Conservation (phyloP, 2,888 invertebrate genomes). For the Ceraclea dissimilis region DNA sequence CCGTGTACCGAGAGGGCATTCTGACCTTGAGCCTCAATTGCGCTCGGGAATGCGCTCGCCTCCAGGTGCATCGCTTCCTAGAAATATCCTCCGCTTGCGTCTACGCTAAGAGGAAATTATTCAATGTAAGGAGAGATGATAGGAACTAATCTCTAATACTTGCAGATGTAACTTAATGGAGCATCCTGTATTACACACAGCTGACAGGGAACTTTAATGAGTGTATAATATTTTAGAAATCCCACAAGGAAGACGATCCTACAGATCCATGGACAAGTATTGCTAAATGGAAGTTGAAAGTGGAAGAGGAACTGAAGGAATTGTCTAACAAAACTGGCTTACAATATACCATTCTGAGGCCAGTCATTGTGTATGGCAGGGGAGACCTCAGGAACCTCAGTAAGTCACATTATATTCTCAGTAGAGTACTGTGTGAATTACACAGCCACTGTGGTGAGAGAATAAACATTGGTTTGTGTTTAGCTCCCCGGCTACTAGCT, state of each 20-base stretch:
- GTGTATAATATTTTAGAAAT: conserved; percentile 29
- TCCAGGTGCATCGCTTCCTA: conserved; percentile 62
- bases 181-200: too few relatives aligned
- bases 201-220: too few relatives aligned
- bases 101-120: conserved; percentile 73
- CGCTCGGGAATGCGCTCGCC: conserved; percentile 65
- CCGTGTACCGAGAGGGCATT: conserved; percentile 86
- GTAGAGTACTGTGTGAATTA: too few relatives aligned
- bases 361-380: conserved; percentile 79
- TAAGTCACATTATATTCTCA: conserved; percentile 38
- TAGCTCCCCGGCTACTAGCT: conserved; percentile 78
- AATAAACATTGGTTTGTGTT: conserved; percentile 16
- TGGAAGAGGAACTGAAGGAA: conserved; percentile 67
- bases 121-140: conserved; percentile 46
- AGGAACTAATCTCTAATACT: too few relatives aligned
- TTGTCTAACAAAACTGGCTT: conserved; percentile 50
- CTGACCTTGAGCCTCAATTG: conserved; percentile 76
- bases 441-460: too few relatives aligned
- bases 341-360: conserved; percentile 70
- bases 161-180: too few relatives aligned
- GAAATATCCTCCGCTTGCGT: conserved; percentile 83
- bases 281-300: conserved; percentile 74
- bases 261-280: conserved; percentile 81
- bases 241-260: conserved; percentile 70
- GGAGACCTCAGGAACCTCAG: conserved; percentile 79